Evolutionary conservation across 2,113 vertebrate genomes (phyloP).

Genomic region (Pardalotus punctatus): DNA sequence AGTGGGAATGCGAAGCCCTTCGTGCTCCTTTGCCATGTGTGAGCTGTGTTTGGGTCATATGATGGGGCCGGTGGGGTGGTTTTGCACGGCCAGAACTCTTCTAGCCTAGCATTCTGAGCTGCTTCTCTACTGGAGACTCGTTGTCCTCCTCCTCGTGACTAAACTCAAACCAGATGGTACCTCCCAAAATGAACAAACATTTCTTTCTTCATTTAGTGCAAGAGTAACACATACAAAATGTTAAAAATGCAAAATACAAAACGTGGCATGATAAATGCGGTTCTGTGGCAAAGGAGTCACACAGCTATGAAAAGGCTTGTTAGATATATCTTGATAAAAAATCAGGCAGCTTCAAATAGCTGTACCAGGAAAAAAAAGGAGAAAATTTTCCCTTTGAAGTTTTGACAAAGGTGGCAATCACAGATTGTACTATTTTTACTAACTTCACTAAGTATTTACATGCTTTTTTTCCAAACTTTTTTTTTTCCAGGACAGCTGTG

Average conservation of each 20-base stretch:
- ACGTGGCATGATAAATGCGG: not conserved
- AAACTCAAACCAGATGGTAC: not conserved
- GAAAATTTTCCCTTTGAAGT: not conserved
- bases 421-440: not conserved
- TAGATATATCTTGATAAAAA: not conserved
- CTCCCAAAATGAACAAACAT: not conserved
- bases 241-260: not conserved
- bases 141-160: not conserved
- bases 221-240: not conserved
- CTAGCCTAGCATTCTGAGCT: not conserved
- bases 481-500: not conserved
- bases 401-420: not conserved
- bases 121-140: not conserved
- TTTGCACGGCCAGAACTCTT: not conserved
- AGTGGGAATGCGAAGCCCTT: fast-evolving
- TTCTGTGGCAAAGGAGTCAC: not conserved
- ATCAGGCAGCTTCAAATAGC: not conserved
- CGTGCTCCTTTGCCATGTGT: fast-evolving
- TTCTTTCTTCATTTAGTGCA: not conserved
- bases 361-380: not conserved
- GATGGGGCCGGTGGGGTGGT: not conserved
- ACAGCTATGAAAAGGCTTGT: not conserved
- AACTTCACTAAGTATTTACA: not conserved
- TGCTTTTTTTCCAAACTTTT: not conserved
- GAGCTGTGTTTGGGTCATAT: not conserved